These are phyloP conservation scores for Tyrophagus putrescentiae DNA, from an alignment of 1,140 invertebrate genomes.

Conservation along the genomic window DNA sequence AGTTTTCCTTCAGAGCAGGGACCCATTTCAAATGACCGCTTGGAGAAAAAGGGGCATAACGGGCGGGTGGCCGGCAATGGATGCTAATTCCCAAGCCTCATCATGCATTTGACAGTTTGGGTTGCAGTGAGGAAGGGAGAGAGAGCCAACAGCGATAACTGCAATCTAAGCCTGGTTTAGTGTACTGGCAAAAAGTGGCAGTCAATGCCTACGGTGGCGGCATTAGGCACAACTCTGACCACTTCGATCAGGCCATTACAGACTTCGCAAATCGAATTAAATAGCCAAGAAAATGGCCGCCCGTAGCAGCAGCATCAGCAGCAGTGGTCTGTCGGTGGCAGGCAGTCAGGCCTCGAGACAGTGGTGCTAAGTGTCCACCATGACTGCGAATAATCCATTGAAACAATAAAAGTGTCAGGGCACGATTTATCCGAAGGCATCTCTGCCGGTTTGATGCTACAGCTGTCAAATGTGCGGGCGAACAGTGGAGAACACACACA, in stretches of 20 bases:
- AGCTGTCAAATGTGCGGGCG: neutral
- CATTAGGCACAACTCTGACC: too few relatives aligned
- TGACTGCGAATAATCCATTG: neutral
- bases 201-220: too few relatives aligned
- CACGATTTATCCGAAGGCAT: constrained; percentile 11
- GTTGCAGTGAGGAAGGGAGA: neutral
- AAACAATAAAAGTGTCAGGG: constrained; percentile 12
- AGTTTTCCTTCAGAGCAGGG: too few relatives aligned
- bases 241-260: neutral
- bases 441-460: neutral
- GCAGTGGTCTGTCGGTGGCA: neutral
- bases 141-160: neutral
- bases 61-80: neutral
- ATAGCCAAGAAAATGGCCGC: neutral
- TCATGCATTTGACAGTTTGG: constrained; percentile 3
- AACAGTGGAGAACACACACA: too few relatives aligned
- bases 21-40: too few relatives aligned
- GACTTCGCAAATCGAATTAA: constrained; percentile 9
- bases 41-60: too few relatives aligned
- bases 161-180: neutral
- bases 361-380: too few relatives aligned
- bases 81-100: constrained; percentile 4
- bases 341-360: neutral
- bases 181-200: too few relatives aligned
- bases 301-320: neutral